These are phyloP conservation scores for Thereuonema tuberculata DNA, from an alignment of 1,140 invertebrate genomes.

Conservation along the genomic window DNA sequence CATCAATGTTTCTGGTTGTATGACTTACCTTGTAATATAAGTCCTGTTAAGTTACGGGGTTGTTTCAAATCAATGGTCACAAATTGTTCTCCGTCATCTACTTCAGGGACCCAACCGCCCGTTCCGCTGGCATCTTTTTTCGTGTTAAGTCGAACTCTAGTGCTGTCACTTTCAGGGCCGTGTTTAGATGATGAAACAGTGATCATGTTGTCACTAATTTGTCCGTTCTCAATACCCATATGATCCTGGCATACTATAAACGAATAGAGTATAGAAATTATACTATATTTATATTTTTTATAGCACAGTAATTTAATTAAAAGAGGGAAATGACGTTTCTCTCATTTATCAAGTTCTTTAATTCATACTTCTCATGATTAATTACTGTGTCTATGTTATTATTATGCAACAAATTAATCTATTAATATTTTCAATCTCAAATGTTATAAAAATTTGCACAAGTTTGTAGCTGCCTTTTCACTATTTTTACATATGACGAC, in stretches of 20 bases:
- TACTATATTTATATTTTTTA: too few species aligned
- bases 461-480: too few species aligned
- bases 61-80: constrained; percentile 57
- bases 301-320: too few species aligned
- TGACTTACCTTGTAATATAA: constrained; percentile 52
- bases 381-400: too few species aligned
- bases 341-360: neutral
- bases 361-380: neutral
- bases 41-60: constrained; percentile 55
- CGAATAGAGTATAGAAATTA: neutral
- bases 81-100: constrained; percentile 23
- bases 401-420: too few species aligned
- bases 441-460: too few species aligned
- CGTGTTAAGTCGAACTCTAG: constrained; percentile 14
- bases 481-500: too few species aligned
- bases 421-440: too few species aligned
- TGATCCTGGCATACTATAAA: neutral
- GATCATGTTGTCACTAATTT: neutral
- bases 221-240: constrained; percentile 5
- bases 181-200: constrained; percentile 14
- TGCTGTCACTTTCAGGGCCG: constrained; percentile 6
- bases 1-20: too few species aligned
- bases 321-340: neutral
- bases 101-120: constrained; percentile 24
- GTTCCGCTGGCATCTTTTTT: constrained; percentile 5